Conservation (phyloP, 2,888 invertebrate genomes). For the Drosophila ochracea region DNA sequence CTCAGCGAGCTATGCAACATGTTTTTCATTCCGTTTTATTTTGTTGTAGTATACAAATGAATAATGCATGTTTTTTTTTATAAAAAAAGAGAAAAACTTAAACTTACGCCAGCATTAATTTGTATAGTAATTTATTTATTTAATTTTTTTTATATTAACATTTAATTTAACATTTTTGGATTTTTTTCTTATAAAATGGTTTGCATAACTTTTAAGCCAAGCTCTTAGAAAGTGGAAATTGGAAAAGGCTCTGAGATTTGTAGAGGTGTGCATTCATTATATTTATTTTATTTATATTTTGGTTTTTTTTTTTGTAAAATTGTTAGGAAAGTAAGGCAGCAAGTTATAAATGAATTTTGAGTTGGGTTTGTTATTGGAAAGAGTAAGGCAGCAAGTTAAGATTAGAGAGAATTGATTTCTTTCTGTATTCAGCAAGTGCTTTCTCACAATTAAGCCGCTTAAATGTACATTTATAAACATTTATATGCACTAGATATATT, state of each 20-base stretch:
- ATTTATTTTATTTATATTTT: conserved; percentile 9
- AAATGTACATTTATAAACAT: conserved; percentile 68
- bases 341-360: conserved; percentile 66
- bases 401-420: conserved; percentile 53
- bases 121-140: conserved; percentile 39
- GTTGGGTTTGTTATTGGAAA: conserved; percentile 52
- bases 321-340: conserved; percentile 76
- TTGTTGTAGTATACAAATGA: conserved; percentile 32
- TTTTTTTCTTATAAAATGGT: conserved; percentile 47
- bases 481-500: conserved; percentile 58
- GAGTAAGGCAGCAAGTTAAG: conserved; percentile 78
- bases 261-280: conserved; percentile 42
- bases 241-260: conserved; percentile 63
- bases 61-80: conserved; percentile 18
- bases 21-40: conserved; percentile 11
- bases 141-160: conserved; percentile 46
- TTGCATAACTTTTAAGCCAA: conserved; percentile 63
- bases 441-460: conserved; percentile 75
- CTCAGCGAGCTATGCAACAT: conserved; percentile 35
- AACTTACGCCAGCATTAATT: conserved; percentile 54
- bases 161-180: conserved; percentile 56
- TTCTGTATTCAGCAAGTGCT: conserved; percentile 76
- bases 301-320: conserved; percentile 43
- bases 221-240: conserved; percentile 71
- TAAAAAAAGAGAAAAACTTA: conserved; percentile 35